Base-by-base conservation (phyloP, 2,113 vertebrate species). In the Myotis yumanensis region DNA sequence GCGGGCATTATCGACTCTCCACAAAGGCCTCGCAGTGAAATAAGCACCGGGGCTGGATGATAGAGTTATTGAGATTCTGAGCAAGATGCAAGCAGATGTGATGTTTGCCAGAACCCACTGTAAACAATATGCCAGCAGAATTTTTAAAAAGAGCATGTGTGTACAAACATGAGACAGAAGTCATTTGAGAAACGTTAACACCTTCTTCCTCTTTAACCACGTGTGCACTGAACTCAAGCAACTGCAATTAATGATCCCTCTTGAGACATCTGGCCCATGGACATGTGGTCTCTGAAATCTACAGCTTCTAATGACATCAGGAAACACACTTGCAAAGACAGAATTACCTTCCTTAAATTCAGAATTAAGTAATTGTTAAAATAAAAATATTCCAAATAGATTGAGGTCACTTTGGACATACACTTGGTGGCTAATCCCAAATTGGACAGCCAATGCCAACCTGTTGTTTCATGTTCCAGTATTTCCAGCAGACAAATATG, bases 11-110 rank as follows among this genome's bases (percentile, higher is more conserved):
- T 98, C 98, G 97, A 97, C 98, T 98, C 96, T 98, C 98, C 98
- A 98, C 98, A 98, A 98, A 98, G 98, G 98, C 98, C 98, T 98
- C 96, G 97, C 92, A 96, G 97, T 96, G 97, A 97, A 98, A 97
- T 98, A 77, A 97, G 98, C 98, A 96, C 96, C 1, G 96, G 90
- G 72, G 97, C 98, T 96, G 97, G 97, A 94, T 98, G 98, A 98
- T 98, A 48, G 98, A 98, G 98, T 97, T 96, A 99, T 98, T 99
- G 98, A 98, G 98, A 99, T 99, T 98, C 98, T 51, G 97, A 83
- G 98, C 98, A 97, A 98, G 98, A 97, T 95, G 97, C 98, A 93
- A 98, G 98, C 98, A 98, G 98, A 98, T 98, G 98, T 98, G 98
- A 98, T 98, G 97, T 97, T 98, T 98, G 98, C 98, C 98, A 98